Conservation (phyloP, 2,888 invertebrate genomes). For the Pegoplata infirma region DNA sequence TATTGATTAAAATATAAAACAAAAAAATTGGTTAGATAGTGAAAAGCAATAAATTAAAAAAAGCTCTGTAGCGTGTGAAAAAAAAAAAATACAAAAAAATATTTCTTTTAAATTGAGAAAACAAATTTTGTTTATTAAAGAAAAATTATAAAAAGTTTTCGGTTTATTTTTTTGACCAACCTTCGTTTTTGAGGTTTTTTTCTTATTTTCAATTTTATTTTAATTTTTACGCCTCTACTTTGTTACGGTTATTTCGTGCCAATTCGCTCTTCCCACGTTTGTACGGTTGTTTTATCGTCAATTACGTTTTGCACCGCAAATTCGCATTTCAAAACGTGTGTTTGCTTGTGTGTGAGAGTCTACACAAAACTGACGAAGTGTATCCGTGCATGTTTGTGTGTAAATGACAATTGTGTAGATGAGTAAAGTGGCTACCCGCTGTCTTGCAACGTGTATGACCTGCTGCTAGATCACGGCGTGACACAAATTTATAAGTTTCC, state of each 20-base stretch:
- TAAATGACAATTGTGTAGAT: constrained; percentile 19
- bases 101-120: not conserved
- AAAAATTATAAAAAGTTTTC: not conserved
- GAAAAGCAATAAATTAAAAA: not conserved
- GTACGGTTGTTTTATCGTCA: constrained; percentile 49
- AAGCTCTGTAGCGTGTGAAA: not conserved
- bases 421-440: constrained; percentile 53
- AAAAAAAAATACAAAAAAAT: constrained; percentile 12
- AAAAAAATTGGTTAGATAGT: not conserved
- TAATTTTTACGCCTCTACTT: constrained; percentile 62
- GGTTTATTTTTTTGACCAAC: constrained; percentile 25
- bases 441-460: constrained; percentile 45
- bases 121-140: constrained; percentile 28
- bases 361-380: not conserved
- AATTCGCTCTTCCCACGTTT: constrained; percentile 59
- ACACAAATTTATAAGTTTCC: not conserved
- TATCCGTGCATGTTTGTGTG: not conserved
- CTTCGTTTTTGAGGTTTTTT: constrained; percentile 44
- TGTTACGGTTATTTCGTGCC: constrained; percentile 56
- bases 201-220: constrained; percentile 30
- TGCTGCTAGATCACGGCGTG: constrained; percentile 47
- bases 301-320: constrained; percentile 57
- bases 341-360: constrained; percentile 22
- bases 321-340: constrained; percentile 61
- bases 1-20: not conserved